Conservation (phyloP, 2,113 vertebrate species). For the Hippocampus guttulatus region DNA sequence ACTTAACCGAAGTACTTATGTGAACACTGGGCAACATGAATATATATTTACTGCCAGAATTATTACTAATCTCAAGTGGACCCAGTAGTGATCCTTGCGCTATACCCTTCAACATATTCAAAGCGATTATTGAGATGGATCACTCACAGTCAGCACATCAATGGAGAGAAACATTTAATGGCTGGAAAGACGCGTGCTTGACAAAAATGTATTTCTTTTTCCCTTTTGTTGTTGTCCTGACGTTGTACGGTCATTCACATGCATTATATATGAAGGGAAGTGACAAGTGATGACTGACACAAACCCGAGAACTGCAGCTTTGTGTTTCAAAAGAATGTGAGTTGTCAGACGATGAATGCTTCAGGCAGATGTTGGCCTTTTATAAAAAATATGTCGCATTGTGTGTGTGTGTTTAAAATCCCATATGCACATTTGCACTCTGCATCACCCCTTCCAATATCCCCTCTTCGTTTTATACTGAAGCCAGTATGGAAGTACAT, state of each 20-base stretch:
- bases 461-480: conserved; percentile 5
- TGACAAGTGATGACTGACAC: conserved; percentile 7
- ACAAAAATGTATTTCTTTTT: neutral
- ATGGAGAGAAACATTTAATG: neutral
- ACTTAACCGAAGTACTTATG: neutral
- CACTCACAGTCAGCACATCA: neutral
- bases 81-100: neutral
- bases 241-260: conserved; percentile 17
- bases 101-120: neutral
- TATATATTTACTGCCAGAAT: too few species aligned
- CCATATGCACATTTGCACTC: neutral
- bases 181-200: neutral
- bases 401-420: neutral
- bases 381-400: conserved; percentile 25
- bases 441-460: conserved; percentile 29
- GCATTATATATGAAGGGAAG: conserved; percentile 9
- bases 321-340: conserved; percentile 6
- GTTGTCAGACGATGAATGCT: neutral
- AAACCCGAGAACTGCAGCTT: neutral
- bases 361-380: conserved; percentile 29
- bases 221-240: conserved; percentile 4
- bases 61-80: too few species aligned
- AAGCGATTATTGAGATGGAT: neutral
- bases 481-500: neutral
- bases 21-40: neutral